phyloP scores from a whole-genome alignment of 2,888 invertebrate species.

The Meandrusa payeni region DNA sequence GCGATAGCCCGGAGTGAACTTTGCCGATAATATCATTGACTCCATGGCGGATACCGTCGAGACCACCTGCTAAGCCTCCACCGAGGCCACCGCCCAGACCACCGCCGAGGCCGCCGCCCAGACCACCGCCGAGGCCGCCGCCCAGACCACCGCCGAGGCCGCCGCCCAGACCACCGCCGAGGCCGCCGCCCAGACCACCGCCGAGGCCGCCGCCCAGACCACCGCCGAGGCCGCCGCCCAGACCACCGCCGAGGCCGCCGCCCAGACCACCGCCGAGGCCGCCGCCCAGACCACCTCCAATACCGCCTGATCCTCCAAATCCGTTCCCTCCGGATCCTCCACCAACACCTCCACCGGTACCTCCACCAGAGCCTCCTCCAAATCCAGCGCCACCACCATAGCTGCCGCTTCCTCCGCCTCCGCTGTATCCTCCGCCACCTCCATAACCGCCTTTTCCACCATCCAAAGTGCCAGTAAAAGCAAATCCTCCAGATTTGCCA shows the following conservation, averaged over 20 bases:
- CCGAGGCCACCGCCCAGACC: slow-evolving; percentile 58
- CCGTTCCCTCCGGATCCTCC: slow-evolving; percentile 27
- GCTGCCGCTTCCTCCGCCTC: slow-evolving; percentile 23
- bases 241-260: slow-evolving; percentile 20
- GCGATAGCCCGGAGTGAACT: too few relatives aligned
- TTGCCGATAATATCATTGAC: slow-evolving; percentile 19
- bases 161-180: slow-evolving; percentile 23
- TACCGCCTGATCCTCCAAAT: slow-evolving; percentile 23
- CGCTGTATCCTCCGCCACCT: slow-evolving; percentile 28
- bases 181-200: slow-evolving; percentile 30
- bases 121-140: slow-evolving; percentile 41
- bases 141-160: slow-evolving; percentile 45
- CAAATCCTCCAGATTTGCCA: too few relatives aligned
- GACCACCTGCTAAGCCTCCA: slow-evolving; percentile 24
- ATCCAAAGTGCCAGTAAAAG: too few relatives aligned
- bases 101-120: slow-evolving; percentile 21
- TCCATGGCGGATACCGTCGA: slow-evolving; percentile 29
- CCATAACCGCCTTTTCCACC: slow-evolving; percentile 29
- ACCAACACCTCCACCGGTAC: slow-evolving; percentile 25
- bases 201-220: slow-evolving; percentile 25
- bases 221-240: slow-evolving; percentile 23
- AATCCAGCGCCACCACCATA: slow-evolving; percentile 26
- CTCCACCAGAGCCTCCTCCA: slow-evolving; percentile 29
- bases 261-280: slow-evolving; percentile 24
- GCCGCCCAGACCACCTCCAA: slow-evolving; percentile 27